phyloP scores from a whole-genome alignment of 2,888 invertebrate genomes.

The Limnephilus rhombicus region DNA sequence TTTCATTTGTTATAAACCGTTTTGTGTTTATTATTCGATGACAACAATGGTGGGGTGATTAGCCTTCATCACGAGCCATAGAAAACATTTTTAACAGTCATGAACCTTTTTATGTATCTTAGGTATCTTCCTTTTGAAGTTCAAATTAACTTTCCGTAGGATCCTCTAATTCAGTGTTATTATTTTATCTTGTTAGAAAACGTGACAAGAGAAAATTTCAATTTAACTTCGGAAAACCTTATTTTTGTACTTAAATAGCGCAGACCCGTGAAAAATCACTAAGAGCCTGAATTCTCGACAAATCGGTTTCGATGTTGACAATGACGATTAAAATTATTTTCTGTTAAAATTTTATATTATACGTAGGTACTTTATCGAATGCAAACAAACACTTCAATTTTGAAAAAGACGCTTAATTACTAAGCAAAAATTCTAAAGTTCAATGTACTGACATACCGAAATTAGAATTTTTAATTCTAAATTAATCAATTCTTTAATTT shows the following conservation, averaged over 20 bases:
- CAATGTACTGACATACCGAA: too few relatives aligned
- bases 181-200: conserved; percentile 1
- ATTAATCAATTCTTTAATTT: not conserved
- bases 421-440: too few relatives aligned
- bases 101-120: not conserved
- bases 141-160: not conserved
- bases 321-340: too few relatives aligned
- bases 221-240: not conserved
- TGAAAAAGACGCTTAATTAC: too few relatives aligned
- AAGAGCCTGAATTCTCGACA: too few relatives aligned
- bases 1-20: not conserved
- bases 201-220: not conserved
- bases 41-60: conserved; percentile 25
- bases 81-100: conserved; percentile 12
- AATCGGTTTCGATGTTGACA: too few relatives aligned
- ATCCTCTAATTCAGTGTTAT: not conserved
- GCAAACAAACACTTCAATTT: too few relatives aligned
- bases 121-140: not conserved
- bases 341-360: too few relatives aligned
- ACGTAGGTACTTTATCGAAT: too few relatives aligned
- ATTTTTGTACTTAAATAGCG: not conserved
- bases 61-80: conserved; percentile 30
- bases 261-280: too few relatives aligned
- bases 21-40: conserved; percentile 22
- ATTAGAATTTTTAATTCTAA: too few relatives aligned